These are phyloP conservation scores for Globodera ellingtonae DNA, from an alignment of 1,140 invertebrate genomes.

Conservation along the genomic window DNA sequence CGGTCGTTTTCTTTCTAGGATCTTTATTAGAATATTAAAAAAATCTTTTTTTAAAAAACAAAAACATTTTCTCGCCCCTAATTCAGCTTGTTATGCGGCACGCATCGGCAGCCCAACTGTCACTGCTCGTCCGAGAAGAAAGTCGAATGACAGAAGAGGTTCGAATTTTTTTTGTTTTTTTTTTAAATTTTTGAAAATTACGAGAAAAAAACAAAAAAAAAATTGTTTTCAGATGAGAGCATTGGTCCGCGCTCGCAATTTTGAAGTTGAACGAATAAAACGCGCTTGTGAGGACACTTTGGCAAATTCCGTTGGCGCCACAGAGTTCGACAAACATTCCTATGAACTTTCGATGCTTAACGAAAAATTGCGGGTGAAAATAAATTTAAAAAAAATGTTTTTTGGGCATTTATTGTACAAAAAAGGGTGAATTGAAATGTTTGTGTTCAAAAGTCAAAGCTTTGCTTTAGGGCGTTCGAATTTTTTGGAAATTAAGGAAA, in stretches of 20 bases:
- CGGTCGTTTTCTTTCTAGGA: no score
- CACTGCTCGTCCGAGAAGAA: not conserved
- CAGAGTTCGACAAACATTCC: constrained; percentile 1
- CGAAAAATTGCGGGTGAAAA: constrained; percentile 1
- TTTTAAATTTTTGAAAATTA: not conserved
- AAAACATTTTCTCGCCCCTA: not conserved
- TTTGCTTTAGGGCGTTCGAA: no score
- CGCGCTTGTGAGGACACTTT: not conserved
- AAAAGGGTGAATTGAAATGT: no score
- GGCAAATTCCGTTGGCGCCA: not conserved
- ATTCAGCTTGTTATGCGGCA: not conserved
- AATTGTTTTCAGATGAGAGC: not conserved
- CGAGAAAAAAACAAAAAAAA: not conserved
- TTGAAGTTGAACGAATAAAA: constrained; percentile 2
- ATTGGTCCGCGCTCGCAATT: constrained; percentile 8
- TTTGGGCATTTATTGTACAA: no score
- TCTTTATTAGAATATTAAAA: no score
- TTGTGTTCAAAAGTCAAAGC: no score
- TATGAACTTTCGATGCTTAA: constrained; percentile 15
- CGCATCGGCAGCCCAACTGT: not conserved
- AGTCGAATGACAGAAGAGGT: constrained; percentile 3
- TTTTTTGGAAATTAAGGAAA: no score
- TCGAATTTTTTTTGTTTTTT: not conserved
- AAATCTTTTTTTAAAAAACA: no score
- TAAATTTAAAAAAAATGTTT: constrained; percentile 3